Evolutionary conservation across 1,140 invertebrate species (phyloP), one percentile per base, ranked within the genome.

Genomic region (Reticulitermes speratus): DNA sequence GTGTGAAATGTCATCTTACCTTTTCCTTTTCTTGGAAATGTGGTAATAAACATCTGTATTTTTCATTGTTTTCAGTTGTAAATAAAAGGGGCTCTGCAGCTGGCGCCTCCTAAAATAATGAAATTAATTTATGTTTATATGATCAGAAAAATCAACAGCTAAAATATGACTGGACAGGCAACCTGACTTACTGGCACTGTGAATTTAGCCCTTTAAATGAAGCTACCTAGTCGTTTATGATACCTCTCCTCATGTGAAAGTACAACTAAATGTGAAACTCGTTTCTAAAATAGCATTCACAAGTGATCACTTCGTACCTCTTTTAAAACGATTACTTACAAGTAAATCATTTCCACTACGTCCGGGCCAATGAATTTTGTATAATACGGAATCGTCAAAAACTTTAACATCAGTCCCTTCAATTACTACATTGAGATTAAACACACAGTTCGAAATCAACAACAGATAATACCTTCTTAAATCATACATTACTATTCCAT

Each of bases 331-430:
- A 45, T 88, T 85, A 89, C 90, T 89, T 89, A 93, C 93, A 84
- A 92, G 86, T 88, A 92, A 90, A 48, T 93, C 90, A 3, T 90
- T 88, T 82, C 90, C 91, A 87, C 90, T 90, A 87, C 92, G 91
- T n/a, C 96, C 95, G 25, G 95, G 94, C 94, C 96, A 97, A 88
- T 96, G 95, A 75, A 97, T 94, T 91, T 95, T 94, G 89, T 96
- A 97, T 83, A 97, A 90, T 88, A 97, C 93, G 7, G 94, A 94
- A 91, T 97, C 96, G 91, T 97, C 96, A 89, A 97, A 96, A 69
- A 94, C 95, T 90, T 94, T 95, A 32, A 95, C 45, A 85, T 82
- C 81, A 81, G 45, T 82, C 8, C 44, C 48, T 44, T 65, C 48
- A 75, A 69, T n/a, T 32, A 75, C 11, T 75, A 75, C n/a, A 75